phyloP scores from a whole-genome alignment of 2,797 vertebrate genomes.

The Heliangelus exortis region DNA sequence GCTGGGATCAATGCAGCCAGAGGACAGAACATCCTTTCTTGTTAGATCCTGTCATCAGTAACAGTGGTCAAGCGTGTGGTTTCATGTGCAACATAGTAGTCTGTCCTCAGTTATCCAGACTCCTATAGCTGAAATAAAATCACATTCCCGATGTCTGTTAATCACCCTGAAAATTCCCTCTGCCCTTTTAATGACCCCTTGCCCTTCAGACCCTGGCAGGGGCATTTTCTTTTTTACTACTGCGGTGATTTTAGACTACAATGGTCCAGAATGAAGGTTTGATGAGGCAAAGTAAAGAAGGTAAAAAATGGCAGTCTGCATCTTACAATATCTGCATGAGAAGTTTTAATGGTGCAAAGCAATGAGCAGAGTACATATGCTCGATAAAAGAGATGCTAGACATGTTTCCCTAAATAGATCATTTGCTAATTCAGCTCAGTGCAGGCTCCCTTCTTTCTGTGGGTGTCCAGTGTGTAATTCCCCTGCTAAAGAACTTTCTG shows the following conservation, averaged over 20 bases:
- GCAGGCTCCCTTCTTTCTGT: not conserved
- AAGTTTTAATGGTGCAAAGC: constrained; percentile 31
- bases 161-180: not conserved
- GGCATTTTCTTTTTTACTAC: not conserved
- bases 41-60: not conserved
- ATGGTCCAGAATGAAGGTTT: not conserved
- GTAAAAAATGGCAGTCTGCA: not conserved
- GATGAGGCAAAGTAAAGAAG: constrained; percentile 18
- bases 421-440: constrained; percentile 21
- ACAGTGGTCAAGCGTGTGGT: constrained; percentile 3
- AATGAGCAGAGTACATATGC: constrained; percentile 4
- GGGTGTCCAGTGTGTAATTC: not conserved
- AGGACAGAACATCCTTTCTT: not conserved
- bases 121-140: constrained; percentile 1
- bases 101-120: not conserved
- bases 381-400: constrained; percentile 27
- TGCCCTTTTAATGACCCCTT: not conserved
- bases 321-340: constrained; percentile 21
- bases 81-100: not conserved
- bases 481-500: not conserved
- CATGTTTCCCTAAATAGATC: constrained; percentile 27
- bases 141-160: not conserved
- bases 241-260: not conserved
- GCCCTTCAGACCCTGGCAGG: not conserved
- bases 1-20: not conserved